A percentile compares a stretch with the other conserved stretches of the same genome.
Evolutionary conservation across 2,113 vertebrate species (phyloP).

Genomic region (Atrichornis clamosus): DNA sequence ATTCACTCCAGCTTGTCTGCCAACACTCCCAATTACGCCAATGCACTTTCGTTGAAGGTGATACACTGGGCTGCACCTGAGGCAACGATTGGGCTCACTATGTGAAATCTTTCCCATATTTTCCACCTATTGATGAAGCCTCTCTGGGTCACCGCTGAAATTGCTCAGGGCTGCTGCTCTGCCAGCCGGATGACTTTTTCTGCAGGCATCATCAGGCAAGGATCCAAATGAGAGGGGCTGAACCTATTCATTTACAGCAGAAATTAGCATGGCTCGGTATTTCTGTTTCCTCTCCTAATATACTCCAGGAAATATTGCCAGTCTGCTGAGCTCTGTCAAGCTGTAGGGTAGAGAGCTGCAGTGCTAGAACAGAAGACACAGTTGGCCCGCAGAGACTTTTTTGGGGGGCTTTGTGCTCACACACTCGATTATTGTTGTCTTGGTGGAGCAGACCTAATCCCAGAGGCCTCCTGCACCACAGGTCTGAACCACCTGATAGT

Average conservation of each 20-base stretch:
- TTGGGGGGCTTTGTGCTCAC: not conserved
- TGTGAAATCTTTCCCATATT: not conserved
- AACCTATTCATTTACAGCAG: not conserved
- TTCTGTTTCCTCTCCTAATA: not conserved
- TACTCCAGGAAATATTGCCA: not conserved
- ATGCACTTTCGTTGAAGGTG: not conserved
- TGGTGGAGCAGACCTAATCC: not conserved
- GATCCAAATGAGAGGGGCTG: not conserved
- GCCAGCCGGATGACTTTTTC: not conserved
- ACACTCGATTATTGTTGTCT: accelerated
- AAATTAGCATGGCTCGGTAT: not conserved
- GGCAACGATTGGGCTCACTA: not conserved
- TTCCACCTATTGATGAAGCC: not conserved
- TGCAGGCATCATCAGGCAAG: not conserved
- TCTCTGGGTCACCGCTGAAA: not conserved
- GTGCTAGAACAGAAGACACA: not conserved
- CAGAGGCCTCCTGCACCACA: not conserved
- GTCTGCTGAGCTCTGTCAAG: not conserved
- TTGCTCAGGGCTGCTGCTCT: not conserved
- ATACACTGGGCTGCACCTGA: not conserved
- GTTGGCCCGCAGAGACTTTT: not conserved
- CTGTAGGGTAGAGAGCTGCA: not conserved
- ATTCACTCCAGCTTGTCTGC: slow-evolving; percentile 40
- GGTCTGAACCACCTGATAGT: not conserved
- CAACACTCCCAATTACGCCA: not conserved